These are phyloP conservation scores for Drosophila anomelani DNA, from an alignment of 2,888 invertebrate genomes.

Conservation along the genomic window DNA sequence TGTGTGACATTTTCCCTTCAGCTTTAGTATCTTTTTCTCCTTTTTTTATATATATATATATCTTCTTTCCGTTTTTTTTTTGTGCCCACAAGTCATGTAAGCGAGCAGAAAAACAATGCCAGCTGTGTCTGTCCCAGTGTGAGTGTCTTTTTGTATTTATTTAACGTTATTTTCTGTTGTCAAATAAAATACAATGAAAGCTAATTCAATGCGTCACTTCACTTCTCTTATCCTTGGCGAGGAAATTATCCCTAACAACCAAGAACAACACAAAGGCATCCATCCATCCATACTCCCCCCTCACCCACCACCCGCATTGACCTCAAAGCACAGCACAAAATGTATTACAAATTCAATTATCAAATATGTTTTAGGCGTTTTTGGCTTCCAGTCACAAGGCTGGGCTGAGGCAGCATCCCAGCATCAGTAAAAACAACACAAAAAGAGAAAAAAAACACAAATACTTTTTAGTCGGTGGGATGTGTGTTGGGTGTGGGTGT, in stretches of 20 bases:
- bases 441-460: conserved; percentile 16
- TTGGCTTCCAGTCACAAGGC: conserved; percentile 32
- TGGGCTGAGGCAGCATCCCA: conserved; percentile 6
- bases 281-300: no score
- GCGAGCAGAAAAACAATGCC: conserved; percentile 63
- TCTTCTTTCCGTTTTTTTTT: conserved; percentile 1
- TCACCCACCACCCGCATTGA: conserved; percentile 41
- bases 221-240: conserved; percentile 4
- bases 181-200: conserved; percentile 62
- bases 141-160: conserved; percentile 56
- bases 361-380: conserved; percentile 66
- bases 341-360: conserved; percentile 76
- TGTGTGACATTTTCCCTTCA: conserved; percentile 55
- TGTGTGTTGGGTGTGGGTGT: background rate
- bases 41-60: background rate
- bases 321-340: conserved; percentile 61
- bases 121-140: conserved; percentile 17
- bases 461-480: conserved; percentile 23
- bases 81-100: conserved; percentile 67
- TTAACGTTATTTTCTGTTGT: conserved; percentile 65
- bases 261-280: conserved; percentile 35
- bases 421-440: conserved; percentile 11
- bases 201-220: conserved; percentile 54
- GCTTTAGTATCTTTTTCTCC: background rate
- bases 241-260: conserved; percentile 50